Evolutionary conservation across 2,888 invertebrate species (phyloP).

Genomic region (Drosophila infuscata): DNA sequence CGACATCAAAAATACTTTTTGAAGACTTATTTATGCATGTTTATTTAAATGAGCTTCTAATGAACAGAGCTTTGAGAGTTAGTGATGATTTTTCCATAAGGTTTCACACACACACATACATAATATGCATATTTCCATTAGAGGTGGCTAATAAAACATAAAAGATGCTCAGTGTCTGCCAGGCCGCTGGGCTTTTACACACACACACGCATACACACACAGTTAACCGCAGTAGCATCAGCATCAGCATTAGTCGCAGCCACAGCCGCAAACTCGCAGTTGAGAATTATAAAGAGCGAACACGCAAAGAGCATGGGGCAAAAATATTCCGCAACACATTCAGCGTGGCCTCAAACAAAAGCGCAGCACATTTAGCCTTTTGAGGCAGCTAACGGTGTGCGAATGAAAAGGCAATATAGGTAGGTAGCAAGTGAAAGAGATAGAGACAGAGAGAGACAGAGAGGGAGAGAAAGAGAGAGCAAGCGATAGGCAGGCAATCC

Average conservation of each 20-base stretch:
- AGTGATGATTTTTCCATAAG: neutral
- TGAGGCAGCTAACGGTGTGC: slow-evolving; percentile 16
- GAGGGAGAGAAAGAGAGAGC: neutral
- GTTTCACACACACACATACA: slow-evolving; percentile 28
- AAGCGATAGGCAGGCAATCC: neutral
- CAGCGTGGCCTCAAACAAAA: slow-evolving; percentile 54
- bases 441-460: neutral
- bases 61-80: slow-evolving; percentile 23
- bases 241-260: slow-evolving; percentile 16
- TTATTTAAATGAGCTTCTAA: slow-evolving; percentile 40
- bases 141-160: slow-evolving; percentile 72
- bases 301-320: slow-evolving; percentile 26
- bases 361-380: slow-evolving; percentile 64
- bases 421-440: neutral
- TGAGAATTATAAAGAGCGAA: slow-evolving; percentile 41
- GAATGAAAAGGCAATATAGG: neutral
- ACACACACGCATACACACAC: neutral
- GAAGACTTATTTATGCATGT: slow-evolving; percentile 45
- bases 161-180: slow-evolving; percentile 41
- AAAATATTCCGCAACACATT: slow-evolving; percentile 61
- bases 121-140: slow-evolving; percentile 65
- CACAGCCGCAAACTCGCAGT: slow-evolving; percentile 8
- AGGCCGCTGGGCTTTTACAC: slow-evolving; percentile 44
- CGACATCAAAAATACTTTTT: neutral
- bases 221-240: slow-evolving; percentile 19